Conservation (phyloP, 1,140 invertebrate genomes). For the Drosophila hydei region DNA sequence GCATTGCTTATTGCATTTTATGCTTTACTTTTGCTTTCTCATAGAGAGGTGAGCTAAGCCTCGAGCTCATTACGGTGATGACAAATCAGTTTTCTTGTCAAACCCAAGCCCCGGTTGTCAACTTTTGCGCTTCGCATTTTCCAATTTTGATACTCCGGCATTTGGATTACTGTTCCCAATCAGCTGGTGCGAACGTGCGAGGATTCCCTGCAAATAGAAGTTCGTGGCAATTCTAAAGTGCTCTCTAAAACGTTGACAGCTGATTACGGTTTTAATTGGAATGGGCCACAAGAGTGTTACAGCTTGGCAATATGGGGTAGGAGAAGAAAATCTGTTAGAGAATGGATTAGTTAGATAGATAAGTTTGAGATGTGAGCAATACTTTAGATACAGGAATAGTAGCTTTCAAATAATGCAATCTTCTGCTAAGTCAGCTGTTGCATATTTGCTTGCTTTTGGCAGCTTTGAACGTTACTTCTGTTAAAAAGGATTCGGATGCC, state of each 20-base stretch:
- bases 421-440: too few species aligned
- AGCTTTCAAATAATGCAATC: too few species aligned
- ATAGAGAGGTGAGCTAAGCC: slow-evolving; percentile 49
- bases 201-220: slow-evolving; percentile 30
- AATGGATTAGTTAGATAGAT: too few species aligned
- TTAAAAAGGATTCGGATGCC: too few species aligned
- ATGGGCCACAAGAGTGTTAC: not conserved
- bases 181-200: slow-evolving; percentile 45
- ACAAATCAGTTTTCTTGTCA: slow-evolving; percentile 81
- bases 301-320: too few species aligned
- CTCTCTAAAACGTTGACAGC: not conserved
- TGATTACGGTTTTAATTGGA: slow-evolving; percentile 18
- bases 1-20: slow-evolving; percentile 70
- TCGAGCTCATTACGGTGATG: slow-evolving; percentile 72
- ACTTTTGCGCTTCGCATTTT: slow-evolving; percentile 69
- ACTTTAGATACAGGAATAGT: too few species aligned
- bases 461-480: too few species aligned
- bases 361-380: too few species aligned
- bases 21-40: slow-evolving; percentile 72
- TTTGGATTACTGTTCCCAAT: slow-evolving; percentile 30
- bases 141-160: slow-evolving; percentile 65
- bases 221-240: slow-evolving; percentile 11
- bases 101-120: slow-evolving; percentile 63
- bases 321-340: too few species aligned
- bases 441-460: too few species aligned